These are phyloP conservation scores for Poecilia wingei DNA, from an alignment of 2,797 vertebrate genomes.

Conservation along the genomic window DNA sequence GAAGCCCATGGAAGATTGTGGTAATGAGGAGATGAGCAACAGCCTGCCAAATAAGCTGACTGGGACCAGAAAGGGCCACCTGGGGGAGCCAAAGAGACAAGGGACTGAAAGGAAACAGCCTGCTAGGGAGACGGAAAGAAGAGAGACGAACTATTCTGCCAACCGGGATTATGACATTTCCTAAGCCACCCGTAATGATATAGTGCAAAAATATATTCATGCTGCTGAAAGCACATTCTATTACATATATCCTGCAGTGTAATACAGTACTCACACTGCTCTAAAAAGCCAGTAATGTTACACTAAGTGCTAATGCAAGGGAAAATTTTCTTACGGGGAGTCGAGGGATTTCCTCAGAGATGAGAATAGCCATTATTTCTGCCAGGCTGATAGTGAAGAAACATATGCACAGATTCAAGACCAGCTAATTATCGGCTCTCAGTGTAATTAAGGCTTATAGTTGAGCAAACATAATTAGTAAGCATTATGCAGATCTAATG, in stretches of 20 bases:
- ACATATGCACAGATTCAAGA: slow-evolving; percentile 70
- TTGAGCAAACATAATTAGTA: slow-evolving; percentile 85
- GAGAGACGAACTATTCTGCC: background rate
- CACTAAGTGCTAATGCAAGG: slow-evolving; percentile 32
- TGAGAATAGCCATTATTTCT: slow-evolving; percentile 65
- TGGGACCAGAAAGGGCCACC: background rate
- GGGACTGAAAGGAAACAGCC: background rate
- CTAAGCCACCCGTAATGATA: background rate
- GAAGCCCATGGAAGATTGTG: background rate
- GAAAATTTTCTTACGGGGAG: slow-evolving; percentile 33
- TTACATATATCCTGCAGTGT: background rate
- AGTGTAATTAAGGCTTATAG: slow-evolving; percentile 82
- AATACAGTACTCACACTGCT: slow-evolving; percentile 10
- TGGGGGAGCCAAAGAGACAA: slow-evolving; percentile 1
- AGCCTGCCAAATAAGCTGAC: background rate
- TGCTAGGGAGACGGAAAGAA: background rate
- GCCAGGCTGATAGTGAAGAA: slow-evolving; percentile 59
- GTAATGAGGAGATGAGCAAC: background rate
- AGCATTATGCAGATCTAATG: slow-evolving; percentile 78
- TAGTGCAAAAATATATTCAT: background rate
- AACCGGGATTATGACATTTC: slow-evolving; percentile 2
- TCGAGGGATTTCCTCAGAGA: slow-evolving; percentile 47
- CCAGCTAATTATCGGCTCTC: slow-evolving; percentile 78
- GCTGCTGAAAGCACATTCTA: background rate
- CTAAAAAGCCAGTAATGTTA: slow-evolving; percentile 22